A percentile compares a stretch with the other conserved stretches of the same genome.
Evolutionary conservation across 2,113 vertebrate species (phyloP).

Genomic region (Mesoclemmys tuberculata): DNA sequence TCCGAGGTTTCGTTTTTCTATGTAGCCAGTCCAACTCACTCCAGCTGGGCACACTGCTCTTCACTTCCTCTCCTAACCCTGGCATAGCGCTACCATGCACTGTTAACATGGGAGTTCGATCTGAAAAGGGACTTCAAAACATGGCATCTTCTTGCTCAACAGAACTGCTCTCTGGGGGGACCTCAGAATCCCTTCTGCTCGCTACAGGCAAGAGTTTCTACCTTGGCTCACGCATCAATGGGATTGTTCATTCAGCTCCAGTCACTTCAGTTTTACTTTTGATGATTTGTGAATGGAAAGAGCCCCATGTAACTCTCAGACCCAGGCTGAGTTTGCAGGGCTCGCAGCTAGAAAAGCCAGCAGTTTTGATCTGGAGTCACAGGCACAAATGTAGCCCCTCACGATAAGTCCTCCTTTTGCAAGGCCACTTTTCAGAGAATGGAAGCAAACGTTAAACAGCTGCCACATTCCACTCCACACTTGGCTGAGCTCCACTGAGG

Average conservation of each 20-base stretch:
- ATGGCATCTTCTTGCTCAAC: no score
- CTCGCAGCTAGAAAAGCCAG: not conserved
- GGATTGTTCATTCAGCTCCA: not conserved
- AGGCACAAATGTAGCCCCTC: not conserved
- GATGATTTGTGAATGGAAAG: not conserved
- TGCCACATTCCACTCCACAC: not conserved
- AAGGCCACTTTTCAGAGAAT: not conserved
- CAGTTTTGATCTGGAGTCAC: not conserved
- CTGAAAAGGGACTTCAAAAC: no score
- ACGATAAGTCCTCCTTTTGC: not conserved
- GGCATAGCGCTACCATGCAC: no score
- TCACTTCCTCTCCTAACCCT: no score
- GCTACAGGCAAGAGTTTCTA: no score
- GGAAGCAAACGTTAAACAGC: not conserved
- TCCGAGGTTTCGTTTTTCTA: no score
- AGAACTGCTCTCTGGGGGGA: no score
- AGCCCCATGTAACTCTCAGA: not conserved
- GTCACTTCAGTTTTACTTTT: not conserved
- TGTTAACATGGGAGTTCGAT: no score
- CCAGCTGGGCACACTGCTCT: no score
- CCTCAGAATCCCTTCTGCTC: no score
- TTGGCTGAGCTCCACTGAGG: not conserved
- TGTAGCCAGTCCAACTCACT: no score
- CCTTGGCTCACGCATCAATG: not conserved
- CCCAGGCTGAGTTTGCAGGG: not conserved